Percentiles rank a stretch among this genome's conserved stretches.
Evolutionary conservation across 2,888 invertebrate species (phyloP).

Genomic region (Scaptomyza reducta): DNA sequence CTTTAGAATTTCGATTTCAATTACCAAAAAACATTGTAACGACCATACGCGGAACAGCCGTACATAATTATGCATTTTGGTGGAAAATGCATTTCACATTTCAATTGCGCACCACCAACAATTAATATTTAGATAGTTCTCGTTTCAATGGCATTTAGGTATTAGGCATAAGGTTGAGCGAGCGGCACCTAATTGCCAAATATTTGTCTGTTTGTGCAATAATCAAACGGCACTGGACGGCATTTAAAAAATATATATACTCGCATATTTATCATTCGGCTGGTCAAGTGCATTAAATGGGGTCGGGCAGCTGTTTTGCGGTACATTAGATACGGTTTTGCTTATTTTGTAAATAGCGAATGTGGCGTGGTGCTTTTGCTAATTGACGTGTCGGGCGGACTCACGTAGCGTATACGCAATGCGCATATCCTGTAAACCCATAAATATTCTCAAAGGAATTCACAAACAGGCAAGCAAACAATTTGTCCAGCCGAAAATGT

Average conservation of each 20-base stretch:
- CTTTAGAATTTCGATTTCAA: slow-evolving; percentile 62
- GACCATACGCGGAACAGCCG: slow-evolving; percentile 3
- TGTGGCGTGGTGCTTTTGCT: slow-evolving; percentile 54
- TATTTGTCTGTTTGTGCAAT: slow-evolving; percentile 60
- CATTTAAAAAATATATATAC: slow-evolving; percentile 42
- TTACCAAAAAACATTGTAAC: slow-evolving; percentile 44
- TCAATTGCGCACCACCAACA: slow-evolving; percentile 35
- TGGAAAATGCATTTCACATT: slow-evolving; percentile 35
- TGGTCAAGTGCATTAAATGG: slow-evolving; percentile 8
- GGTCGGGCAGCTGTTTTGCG: slow-evolving; percentile 2
- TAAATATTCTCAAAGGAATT: background rate
- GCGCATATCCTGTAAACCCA: background rate
- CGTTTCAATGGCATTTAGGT: slow-evolving; percentile 23
- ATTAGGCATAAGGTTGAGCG: slow-evolving; percentile 8
- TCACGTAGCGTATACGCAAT: slow-evolving; percentile 55
- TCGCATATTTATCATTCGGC: slow-evolving; percentile 31
- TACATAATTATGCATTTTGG: slow-evolving; percentile 50
- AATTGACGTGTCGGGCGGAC: slow-evolving; percentile 51
- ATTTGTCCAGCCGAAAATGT: background rate
- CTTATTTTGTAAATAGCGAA: slow-evolving; percentile 48
- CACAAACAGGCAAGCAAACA: background rate
- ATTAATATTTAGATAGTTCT: slow-evolving; percentile 41
- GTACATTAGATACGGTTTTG: slow-evolving; percentile 36
- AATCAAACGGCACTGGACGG: slow-evolving; percentile 39
- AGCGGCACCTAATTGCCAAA: slow-evolving; percentile 63